Percentiles rank a stretch among this genome's conserved stretches.
Evolutionary conservation across 2,797 vertebrate genomes (phyloP).

Genomic region (Neosilurus mollespiculum): DNA sequence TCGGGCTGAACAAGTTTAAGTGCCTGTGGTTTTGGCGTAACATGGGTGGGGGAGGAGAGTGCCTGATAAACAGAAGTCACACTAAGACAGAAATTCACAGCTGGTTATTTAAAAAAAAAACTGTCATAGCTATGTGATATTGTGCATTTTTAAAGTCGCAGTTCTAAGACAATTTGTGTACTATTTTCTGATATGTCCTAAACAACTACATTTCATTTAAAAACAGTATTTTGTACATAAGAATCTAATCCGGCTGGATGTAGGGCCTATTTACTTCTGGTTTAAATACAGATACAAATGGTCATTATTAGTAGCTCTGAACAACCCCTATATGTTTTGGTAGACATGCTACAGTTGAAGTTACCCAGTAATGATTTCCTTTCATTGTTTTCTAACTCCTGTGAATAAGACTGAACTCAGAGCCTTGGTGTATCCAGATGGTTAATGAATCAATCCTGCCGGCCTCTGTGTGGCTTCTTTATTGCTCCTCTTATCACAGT

Average conservation of each 20-base stretch:
- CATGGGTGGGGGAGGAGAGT: neutral
- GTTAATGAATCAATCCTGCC: constrained; percentile 39
- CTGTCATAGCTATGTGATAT: neutral
- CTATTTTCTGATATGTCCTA: neutral
- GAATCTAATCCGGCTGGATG: neutral
- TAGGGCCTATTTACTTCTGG: neutral
- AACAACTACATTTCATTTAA: neutral
- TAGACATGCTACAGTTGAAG: neutral
- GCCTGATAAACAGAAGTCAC: neutral
- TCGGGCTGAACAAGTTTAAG: neutral
- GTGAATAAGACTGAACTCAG: neutral
- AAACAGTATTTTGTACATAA: neutral
- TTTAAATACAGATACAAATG: neutral
- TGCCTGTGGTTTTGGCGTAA: neutral
- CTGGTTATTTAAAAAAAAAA: too few relatives aligned
- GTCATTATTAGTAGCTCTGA: too few relatives aligned
- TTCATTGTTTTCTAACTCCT: neutral
- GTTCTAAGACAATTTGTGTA: neutral
- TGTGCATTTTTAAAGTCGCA: neutral
- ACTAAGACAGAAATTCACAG: neutral
- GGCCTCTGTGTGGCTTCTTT: constrained; percentile 3
- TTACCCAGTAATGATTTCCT: neutral
- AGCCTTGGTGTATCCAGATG: constrained; percentile 8
- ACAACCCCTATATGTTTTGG: neutral
- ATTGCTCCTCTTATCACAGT: constrained; percentile 16